Evolutionary conservation across 2,113 vertebrate species (phyloP), one percentile per base, ranked within the genome.

Genomic region (Macrotis lagotis): DNA sequence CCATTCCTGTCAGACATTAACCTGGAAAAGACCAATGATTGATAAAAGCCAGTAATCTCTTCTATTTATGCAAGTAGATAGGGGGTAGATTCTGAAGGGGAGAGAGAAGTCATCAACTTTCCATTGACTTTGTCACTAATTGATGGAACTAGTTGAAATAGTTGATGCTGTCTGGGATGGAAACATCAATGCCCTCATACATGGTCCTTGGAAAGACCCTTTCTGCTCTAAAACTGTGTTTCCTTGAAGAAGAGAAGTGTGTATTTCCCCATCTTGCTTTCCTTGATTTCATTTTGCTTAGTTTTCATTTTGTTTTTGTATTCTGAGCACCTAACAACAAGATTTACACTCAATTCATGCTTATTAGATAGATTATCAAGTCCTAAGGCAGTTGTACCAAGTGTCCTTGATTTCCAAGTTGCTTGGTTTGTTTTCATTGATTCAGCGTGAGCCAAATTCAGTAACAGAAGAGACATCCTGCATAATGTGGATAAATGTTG

Each of bases 371-470:
- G 66, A 24, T 83, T 83, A 44, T 83, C 19, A 44, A 83, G 19
- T 83, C 66, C 66, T 44, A 24, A 19, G n/a, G 66, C 66, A 44
- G 66, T 37, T 83, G n/a, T 22, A 83, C n/a, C 66, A 83, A 83
- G n/a, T 2, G 6, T 2, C 19, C 50, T 89, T 94, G 52, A 28
- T 90, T 96, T 92, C 94, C 96, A 93, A 53, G 16, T 66, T 59
- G 50, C 88, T 89, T 52, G 91, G 55, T 97, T 91, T 52, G 26
- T 89, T 96, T 92, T 83, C 90, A 94, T 94, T 90, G 93, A 92
- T 95, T 94, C 52, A 0, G 89, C 91, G 51, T 53, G 59, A 89
- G 90, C 74, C 91, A 92, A 25, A 88, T 92, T 59, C 92, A 94
- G 96, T 51, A 96, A 92, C 89, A 95, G 55, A 94, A 49, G 74